Evolutionary conservation across 2,113 vertebrate species (phyloP), one percentile per base, ranked within the genome.

Genomic region (Antigone vipio): DNA sequence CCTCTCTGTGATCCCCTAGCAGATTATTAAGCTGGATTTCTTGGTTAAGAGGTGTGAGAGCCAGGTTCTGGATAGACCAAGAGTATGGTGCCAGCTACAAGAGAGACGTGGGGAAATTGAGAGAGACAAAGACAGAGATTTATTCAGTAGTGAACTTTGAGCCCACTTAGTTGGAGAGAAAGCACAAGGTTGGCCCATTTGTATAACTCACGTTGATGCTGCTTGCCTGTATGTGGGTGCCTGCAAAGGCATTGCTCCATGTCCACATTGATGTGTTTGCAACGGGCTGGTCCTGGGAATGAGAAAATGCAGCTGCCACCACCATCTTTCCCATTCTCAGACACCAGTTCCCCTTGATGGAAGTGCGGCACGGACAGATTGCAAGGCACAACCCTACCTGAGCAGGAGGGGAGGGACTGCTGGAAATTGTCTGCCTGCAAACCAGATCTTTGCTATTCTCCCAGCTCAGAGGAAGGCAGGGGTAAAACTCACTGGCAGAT

Each of bases 301-400:
- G 16, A 53, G 59, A 29, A 73, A 58, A 24, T 0, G 0, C 73
- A 91, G 58, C 74, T 0, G 0, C 42, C 2, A 6, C n/a, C 20
- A 22, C 50, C 15, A 34, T 32, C 8, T 45, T 87, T 81, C 38
- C 26, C 5, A 1, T 72, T 71, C 17, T 85, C 12, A n/a, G 26
- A 40, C 20, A 40, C 11, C 18, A 27, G 27, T 15, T 58, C 10
- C 9, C 56, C 10, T 29, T 55, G 29, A 75, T 34, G 21, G 55
- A 27, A 60, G 32, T 11, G 9, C 1, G 2, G 15, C 55, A 44
- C 2, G 9, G 24, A 17, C 78, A 59, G 30, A 79, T 11, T 59
- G 35, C 34, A 67, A 82, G 20, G 35, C 47, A 74, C 18, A 82
- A 26, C 5, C 9, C 14, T 35, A 8, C 9, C 9, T 5, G 15